Conservation (phyloP, 1,140 invertebrate species). For the Hylaeus volcanicus region DNA sequence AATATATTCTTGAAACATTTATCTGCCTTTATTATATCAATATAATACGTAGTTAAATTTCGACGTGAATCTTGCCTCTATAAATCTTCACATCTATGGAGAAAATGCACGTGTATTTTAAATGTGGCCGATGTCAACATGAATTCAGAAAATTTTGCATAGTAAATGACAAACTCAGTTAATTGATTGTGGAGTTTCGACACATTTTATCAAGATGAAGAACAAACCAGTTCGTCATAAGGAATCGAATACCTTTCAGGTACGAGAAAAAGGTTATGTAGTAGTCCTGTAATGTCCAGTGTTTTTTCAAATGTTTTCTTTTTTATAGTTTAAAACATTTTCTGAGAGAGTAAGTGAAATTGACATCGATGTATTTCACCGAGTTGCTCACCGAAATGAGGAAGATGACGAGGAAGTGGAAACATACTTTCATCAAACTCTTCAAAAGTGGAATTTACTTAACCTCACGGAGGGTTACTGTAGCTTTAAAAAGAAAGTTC, state of each 20-base stretch:
- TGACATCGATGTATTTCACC: slow-evolving; percentile 90
- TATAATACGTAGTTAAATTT: too few species aligned
- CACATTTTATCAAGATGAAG: slow-evolving; percentile 82
- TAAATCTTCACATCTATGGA: not conserved
- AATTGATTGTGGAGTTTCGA: not conserved
- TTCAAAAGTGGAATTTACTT: slow-evolving; percentile 93
- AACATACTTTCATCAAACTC: slow-evolving; percentile 89
- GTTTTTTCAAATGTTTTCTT: slow-evolving; percentile 44
- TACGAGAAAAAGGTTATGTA: slow-evolving; percentile 70
- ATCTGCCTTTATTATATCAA: too few species aligned
- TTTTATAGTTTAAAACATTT: slow-evolving; percentile 91
- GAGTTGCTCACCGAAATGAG: slow-evolving; percentile 87
- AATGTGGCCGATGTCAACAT: not conserved
- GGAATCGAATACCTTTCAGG: slow-evolving; percentile 89
- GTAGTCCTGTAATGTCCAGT: not conserved
- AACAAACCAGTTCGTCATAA: slow-evolving; percentile 89
- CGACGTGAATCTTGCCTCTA: too few species aligned
- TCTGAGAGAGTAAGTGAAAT: slow-evolving; percentile 90
- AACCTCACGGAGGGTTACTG: slow-evolving; percentile 92
- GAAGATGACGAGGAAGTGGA: slow-evolving; percentile 84
- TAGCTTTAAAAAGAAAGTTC: slow-evolving; percentile 87
- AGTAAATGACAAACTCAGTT: not conserved
- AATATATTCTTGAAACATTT: too few species aligned
- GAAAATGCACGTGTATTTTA: not conserved
- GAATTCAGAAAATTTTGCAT: not conserved